Conservation (phyloP, 2,797 vertebrate species). For the Scolopax bukidnonensis region DNA sequence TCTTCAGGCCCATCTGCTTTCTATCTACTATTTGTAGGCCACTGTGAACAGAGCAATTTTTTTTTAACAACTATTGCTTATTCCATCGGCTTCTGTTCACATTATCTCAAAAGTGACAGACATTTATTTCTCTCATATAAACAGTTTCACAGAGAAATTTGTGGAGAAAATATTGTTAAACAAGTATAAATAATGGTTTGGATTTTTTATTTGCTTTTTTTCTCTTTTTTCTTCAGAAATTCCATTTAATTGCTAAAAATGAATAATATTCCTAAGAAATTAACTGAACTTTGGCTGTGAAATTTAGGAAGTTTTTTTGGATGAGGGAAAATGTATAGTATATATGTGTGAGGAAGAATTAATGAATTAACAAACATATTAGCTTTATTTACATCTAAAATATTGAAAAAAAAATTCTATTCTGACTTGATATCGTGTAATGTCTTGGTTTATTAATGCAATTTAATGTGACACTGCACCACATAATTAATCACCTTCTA, state of each 20-base stretch:
- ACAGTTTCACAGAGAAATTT: not conserved
- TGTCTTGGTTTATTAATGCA: not conserved
- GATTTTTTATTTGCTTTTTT: not conserved
- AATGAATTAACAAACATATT: not conserved
- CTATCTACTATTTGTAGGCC: not conserved
- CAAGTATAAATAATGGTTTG: fast-evolving
- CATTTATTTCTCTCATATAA: not conserved
- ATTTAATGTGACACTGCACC: not conserved
- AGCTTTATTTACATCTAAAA: not conserved
- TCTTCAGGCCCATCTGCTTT: not conserved
- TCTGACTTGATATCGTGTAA: not conserved
- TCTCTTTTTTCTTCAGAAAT: not conserved
- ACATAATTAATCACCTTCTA: not conserved
- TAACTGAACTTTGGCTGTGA: not conserved
- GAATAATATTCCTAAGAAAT: not conserved
- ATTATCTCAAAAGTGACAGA: not conserved
- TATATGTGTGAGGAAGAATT: not conserved
- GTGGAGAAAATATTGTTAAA: not conserved
- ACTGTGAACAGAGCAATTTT: not conserved
- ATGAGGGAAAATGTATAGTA: not conserved
- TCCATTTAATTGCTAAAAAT: not conserved
- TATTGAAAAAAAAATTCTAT: not conserved
- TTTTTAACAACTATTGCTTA: not conserved
- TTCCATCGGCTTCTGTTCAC: not conserved
- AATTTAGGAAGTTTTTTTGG: not conserved